These are phyloP conservation scores for Hydrolagus affinis DNA, from an alignment of 2,113 vertebrate genomes.

Conservation along the genomic window DNA sequence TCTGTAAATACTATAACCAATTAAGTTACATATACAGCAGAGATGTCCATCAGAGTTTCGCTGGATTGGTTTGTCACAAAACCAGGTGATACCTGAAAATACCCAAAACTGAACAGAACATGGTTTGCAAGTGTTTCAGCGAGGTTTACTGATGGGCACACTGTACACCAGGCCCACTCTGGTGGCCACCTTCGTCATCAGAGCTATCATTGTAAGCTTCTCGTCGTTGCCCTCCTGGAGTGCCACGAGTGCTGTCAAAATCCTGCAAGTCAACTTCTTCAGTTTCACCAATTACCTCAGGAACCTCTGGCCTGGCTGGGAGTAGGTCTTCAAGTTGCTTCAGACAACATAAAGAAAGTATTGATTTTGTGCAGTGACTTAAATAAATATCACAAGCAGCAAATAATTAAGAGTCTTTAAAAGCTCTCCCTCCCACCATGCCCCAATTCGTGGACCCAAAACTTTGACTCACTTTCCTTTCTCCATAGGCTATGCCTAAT, in stretches of 20 bases:
- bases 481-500: no score
- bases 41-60: slow-evolving; percentile 62
- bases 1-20: slow-evolving; percentile 85
- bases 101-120: slow-evolving; percentile 42
- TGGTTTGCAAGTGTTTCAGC: slow-evolving; percentile 38
- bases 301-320: slow-evolving; percentile 80
- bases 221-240: slow-evolving; percentile 74
- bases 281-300: slow-evolving; percentile 73
- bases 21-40: slow-evolving; percentile 72
- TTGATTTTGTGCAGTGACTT: not conserved
- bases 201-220: slow-evolving; percentile 96
- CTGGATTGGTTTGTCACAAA: slow-evolving; percentile 53
- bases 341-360: slow-evolving; percentile 31
- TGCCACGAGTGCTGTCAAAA: slow-evolving; percentile 79
- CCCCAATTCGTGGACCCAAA: no score
- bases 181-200: slow-evolving; percentile 88
- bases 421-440: no score
- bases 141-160: slow-evolving; percentile 86
- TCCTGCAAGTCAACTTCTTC: slow-evolving; percentile 95
- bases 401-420: no score
- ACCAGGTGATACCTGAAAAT: slow-evolving; percentile 54
- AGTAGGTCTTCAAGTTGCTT: slow-evolving; percentile 95
- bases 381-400: not conserved
- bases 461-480: no score
- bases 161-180: slow-evolving; percentile 85